Evolutionary conservation across 2,888 invertebrate genomes (phyloP).

Genomic region (Carabus problematicus): DNA sequence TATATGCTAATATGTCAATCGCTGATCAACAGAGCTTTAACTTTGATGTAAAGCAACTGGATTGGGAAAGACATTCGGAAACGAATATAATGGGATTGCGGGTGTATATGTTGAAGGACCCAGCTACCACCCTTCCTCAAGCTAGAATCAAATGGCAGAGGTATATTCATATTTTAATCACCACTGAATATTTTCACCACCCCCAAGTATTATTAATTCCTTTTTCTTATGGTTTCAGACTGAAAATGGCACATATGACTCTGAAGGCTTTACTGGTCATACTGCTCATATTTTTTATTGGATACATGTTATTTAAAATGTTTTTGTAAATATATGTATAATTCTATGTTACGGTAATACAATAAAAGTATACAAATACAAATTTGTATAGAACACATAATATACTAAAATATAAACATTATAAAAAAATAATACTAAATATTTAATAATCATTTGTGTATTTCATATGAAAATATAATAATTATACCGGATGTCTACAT

Average conservation of each 20-base stretch:
- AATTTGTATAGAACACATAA: too few species aligned
- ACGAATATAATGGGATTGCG: slow-evolving; percentile 42
- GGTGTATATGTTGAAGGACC: slow-evolving; percentile 46
- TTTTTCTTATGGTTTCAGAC: slow-evolving; percentile 24
- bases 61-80: slow-evolving; percentile 72
- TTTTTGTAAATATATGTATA: slow-evolving; percentile 13
- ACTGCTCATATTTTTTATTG: background rate
- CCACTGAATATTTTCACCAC: too few species aligned
- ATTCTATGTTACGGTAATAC: too few species aligned
- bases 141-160: slow-evolving; percentile 27
- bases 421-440: too few species aligned
- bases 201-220: background rate
- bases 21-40: slow-evolving; percentile 66
- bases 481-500: background rate
- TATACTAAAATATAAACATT: too few species aligned
- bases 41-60: slow-evolving; percentile 73
- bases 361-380: too few species aligned
- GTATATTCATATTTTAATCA: slow-evolving; percentile 3
- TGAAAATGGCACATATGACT: slow-evolving; percentile 14
- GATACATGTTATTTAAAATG: slow-evolving; percentile 3
- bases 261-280: background rate
- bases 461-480: background rate
- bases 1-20: slow-evolving; percentile 62
- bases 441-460: background rate
- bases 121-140: slow-evolving; percentile 15